A percentile compares a stretch with the other conserved stretches of the same genome.
Evolutionary conservation across 2,113 vertebrate species (phyloP).

Genomic region (Podilymbus podiceps): DNA sequence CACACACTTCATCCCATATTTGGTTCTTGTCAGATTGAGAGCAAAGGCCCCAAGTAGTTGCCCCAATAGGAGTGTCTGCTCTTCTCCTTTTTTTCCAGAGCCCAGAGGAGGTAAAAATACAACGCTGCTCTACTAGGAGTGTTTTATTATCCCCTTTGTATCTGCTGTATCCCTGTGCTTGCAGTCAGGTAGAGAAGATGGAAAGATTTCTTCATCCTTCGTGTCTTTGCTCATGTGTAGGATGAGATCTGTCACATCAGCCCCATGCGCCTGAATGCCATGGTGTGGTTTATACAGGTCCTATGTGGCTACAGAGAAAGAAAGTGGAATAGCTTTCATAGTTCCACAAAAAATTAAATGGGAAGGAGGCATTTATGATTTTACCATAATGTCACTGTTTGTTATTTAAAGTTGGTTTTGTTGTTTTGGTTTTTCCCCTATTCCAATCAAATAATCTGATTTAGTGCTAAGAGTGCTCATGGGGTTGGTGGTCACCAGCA

Average conservation of each 20-base stretch:
- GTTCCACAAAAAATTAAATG: neutral
- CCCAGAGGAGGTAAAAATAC: constrained; percentile 1
- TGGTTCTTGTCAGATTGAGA: constrained; percentile 49
- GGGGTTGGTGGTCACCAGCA: neutral
- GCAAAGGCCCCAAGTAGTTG: neutral
- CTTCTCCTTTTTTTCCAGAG: neutral
- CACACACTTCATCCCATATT: constrained; percentile 58
- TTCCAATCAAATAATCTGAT: neutral
- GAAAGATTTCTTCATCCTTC: constrained; percentile 16
- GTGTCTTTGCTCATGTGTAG: neutral
- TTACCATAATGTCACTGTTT: neutral
- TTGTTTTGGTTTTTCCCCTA: neutral
- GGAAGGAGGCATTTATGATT: neutral
- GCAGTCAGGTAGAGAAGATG: neutral
- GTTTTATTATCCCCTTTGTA: neutral
- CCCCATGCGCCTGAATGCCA: neutral
- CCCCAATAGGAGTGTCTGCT: neutral
- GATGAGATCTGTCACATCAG: neutral
- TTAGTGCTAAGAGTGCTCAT: neutral
- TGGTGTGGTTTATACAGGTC: neutral
- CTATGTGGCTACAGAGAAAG: neutral
- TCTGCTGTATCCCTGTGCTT: neutral
- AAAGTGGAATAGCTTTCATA: neutral
- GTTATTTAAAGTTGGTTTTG: neutral
- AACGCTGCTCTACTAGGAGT: neutral